Percentiles rank a stretch among this genome's conserved stretches.
phyloP scores from a whole-genome alignment of 2,888 invertebrate species.

The Lissocephala sabroskyi region DNA sequence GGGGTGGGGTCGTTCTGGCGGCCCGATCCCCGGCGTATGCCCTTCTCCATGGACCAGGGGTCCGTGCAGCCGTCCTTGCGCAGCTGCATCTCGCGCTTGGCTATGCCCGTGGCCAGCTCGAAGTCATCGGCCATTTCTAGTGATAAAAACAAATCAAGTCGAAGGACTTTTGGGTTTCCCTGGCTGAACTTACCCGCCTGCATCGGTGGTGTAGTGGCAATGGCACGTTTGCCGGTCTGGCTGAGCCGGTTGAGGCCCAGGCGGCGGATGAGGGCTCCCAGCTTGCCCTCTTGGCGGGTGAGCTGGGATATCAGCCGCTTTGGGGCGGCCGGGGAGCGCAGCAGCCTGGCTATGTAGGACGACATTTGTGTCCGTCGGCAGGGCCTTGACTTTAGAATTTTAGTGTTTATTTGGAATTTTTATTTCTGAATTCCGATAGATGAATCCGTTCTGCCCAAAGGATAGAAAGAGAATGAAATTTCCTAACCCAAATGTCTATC shows the following conservation, averaged over 20 bases:
- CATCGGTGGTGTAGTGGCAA: slow-evolving; percentile 29
- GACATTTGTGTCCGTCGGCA: slow-evolving; percentile 21
- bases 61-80: slow-evolving; percentile 88
- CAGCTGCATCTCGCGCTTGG: slow-evolving; percentile 90
- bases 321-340: slow-evolving; percentile 25
- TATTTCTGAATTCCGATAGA: not conserved
- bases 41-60: slow-evolving; percentile 83
- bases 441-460: slow-evolving; percentile 5
- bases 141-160: no score
- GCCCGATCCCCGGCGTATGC: slow-evolving; percentile 83
- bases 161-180: no score
- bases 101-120: slow-evolving; percentile 93
- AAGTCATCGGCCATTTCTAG: slow-evolving; percentile 88
- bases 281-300: slow-evolving; percentile 31
- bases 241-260: slow-evolving; percentile 25
- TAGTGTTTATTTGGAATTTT: not conserved
- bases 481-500: not conserved
- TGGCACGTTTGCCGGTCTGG: slow-evolving; percentile 20
- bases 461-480: slow-evolving; percentile 8
- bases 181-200: slow-evolving; percentile 39
- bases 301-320: slow-evolving; percentile 47
- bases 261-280: slow-evolving; percentile 22
- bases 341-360: slow-evolving; percentile 35
- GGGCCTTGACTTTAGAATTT: not conserved
- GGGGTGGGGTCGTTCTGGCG: slow-evolving; percentile 88